A percentile compares a stretch with the other conserved stretches of the same genome.
Evolutionary conservation across 1,140 invertebrate genomes (phyloP).

Genomic region (Dolichoris vasculosae): DNA sequence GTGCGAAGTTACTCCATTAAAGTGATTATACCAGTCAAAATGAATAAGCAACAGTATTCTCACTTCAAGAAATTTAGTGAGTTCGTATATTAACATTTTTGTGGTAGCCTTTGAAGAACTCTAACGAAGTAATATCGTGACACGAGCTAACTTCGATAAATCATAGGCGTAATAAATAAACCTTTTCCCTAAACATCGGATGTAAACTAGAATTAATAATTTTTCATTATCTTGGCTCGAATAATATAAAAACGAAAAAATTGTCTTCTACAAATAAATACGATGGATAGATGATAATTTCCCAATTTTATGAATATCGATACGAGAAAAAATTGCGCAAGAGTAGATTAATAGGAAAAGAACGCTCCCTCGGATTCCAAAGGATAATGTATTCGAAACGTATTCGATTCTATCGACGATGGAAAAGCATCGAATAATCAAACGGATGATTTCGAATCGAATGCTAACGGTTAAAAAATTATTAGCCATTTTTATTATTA

Average conservation of each 20-base stretch:
- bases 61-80: constrained; percentile 24
- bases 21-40: constrained; percentile 2
- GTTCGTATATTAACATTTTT: not conserved
- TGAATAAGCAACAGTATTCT: constrained; percentile 4
- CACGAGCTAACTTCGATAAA: not conserved
- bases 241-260: not conserved
- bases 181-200: not conserved
- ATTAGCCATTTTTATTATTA: too few relatives aligned
- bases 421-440: too few relatives aligned
- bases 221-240: not conserved
- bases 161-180: not conserved
- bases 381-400: too few relatives aligned
- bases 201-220: not conserved
- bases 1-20: constrained; percentile 18
- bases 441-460: too few relatives aligned
- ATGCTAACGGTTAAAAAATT: too few relatives aligned
- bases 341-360: too few relatives aligned
- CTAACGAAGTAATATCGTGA: not conserved
- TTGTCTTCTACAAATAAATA: too few relatives aligned
- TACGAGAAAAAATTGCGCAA: too few relatives aligned
- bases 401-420: too few relatives aligned
- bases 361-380: too few relatives aligned
- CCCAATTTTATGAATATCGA: too few relatives aligned
- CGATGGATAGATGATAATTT: too few relatives aligned
- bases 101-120: not conserved